Evolutionary conservation across 2,888 invertebrate genomes (phyloP).

Genomic region (Standfussiana lucernea): DNA sequence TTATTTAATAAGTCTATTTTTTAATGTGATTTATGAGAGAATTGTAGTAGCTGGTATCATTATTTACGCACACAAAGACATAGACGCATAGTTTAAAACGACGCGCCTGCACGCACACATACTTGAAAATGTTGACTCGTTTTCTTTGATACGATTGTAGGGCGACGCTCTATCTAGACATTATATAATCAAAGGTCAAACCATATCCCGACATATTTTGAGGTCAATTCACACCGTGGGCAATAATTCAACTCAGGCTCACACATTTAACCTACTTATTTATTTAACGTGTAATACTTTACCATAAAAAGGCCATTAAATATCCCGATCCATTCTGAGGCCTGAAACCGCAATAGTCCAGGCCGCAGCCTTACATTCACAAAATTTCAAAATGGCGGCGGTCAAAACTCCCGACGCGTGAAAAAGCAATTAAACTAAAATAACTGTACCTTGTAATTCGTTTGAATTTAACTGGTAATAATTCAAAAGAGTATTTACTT

Average conservation of each 20-base stretch:
- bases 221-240: neutral
- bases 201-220: neutral
- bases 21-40: too few relatives aligned
- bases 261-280: neutral
- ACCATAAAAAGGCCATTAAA: conserved; percentile 16
- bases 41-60: too few relatives aligned
- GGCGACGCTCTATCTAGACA: too few relatives aligned
- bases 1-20: too few relatives aligned
- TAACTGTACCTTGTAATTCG: conserved; percentile 54
- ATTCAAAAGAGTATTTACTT: conserved; percentile 58
- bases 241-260: too few relatives aligned
- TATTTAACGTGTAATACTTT: conserved; percentile 4
- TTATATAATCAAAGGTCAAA: too few relatives aligned
- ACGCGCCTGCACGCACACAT: too few relatives aligned
- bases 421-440: conserved; percentile 69
- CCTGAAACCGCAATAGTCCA: conserved; percentile 30
- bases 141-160: too few relatives aligned
- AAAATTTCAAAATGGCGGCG: conserved; percentile 52
- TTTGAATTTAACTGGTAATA: conserved; percentile 50
- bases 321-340: conserved; percentile 20
- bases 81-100: too few relatives aligned
- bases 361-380: conserved; percentile 35
- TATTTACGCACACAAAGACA: too few relatives aligned
- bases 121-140: too few relatives aligned
- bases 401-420: conserved; percentile 50